These are phyloP conservation scores for Contarinia nasturtii DNA, from an alignment of 1,140 invertebrate genomes.

Conservation along the genomic window DNA sequence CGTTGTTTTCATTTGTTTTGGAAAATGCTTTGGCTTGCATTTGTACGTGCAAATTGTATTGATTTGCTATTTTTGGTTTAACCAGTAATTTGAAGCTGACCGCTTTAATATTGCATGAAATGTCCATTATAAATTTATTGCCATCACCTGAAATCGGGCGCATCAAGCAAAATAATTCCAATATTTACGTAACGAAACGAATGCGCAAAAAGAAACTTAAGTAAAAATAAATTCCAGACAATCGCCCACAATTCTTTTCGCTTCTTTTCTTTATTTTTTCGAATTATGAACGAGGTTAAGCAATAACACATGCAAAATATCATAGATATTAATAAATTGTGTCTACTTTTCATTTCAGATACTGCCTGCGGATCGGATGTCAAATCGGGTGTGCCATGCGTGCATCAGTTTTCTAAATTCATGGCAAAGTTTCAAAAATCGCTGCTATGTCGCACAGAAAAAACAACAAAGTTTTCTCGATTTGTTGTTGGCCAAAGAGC, in stretches of 20 bases:
- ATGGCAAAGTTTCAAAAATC: conserved; percentile 25
- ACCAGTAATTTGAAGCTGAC: no score
- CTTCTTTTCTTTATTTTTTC: not conserved
- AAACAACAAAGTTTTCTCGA: conserved; percentile 22
- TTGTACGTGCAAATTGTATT: no score
- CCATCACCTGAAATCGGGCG: no score
- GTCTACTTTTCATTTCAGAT: conserved; percentile 11
- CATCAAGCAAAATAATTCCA: not conserved
- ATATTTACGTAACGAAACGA: not conserved
- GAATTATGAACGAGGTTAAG: no score
- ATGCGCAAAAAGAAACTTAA: not conserved
- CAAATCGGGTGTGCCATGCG: conserved; percentile 20
- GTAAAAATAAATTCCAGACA: not conserved
- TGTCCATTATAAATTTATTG: no score
- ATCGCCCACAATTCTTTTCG: not conserved
- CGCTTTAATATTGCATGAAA: no score
- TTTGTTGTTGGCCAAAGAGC: conserved; percentile 3
- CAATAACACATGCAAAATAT: no score
- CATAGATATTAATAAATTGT: not conserved
- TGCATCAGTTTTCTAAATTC: conserved; percentile 24
- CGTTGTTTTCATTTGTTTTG: no score
- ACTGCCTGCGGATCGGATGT: conserved; percentile 14
- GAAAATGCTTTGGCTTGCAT: no score
- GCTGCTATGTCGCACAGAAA: conserved; percentile 16
- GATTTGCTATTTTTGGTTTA: no score